Percentiles rank a stretch among this genome's conserved stretches.
Conservation (phyloP, 2,797 vertebrate species). For the Crypturellus tataupa region DNA sequence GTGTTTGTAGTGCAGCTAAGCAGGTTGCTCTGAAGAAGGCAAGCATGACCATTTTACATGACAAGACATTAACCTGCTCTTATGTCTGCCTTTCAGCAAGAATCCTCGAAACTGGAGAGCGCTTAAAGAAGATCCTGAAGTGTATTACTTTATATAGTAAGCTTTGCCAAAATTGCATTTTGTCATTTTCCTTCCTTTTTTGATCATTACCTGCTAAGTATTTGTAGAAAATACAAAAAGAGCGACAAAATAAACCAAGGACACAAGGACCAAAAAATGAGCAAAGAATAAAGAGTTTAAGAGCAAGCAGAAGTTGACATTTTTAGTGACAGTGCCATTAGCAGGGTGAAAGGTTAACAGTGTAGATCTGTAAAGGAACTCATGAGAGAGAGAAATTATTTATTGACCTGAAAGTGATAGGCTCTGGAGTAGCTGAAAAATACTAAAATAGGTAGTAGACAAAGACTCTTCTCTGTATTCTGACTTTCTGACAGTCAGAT, state of each 20-base stretch:
- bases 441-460: not conserved
- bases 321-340: not conserved
- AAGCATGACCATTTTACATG: not conserved
- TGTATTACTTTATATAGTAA: not conserved
- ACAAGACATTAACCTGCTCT: not conserved
- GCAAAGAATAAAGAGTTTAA: not conserved
- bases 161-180: not conserved
- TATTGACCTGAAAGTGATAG: not conserved
- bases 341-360: constrained; percentile 13
- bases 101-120: not conserved
- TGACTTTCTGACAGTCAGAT: not conserved
- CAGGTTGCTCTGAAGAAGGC: not conserved
- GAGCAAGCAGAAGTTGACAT: not conserved
- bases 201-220: not conserved
- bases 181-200: not conserved
- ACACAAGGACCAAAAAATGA: not conserved
- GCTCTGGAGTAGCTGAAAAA: not conserved
- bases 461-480: not conserved
- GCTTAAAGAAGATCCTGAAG: not conserved
- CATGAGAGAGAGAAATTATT: not conserved
- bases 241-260: not conserved
- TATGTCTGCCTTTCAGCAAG: not conserved
- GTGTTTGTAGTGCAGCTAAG: not conserved
- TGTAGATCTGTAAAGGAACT: constrained; percentile 1
- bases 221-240: not conserved